Evolutionary conservation across 2,113 vertebrate genomes (phyloP), one percentile per base, ranked within the genome.

Genomic region (Eubucco bourcierii): DNA sequence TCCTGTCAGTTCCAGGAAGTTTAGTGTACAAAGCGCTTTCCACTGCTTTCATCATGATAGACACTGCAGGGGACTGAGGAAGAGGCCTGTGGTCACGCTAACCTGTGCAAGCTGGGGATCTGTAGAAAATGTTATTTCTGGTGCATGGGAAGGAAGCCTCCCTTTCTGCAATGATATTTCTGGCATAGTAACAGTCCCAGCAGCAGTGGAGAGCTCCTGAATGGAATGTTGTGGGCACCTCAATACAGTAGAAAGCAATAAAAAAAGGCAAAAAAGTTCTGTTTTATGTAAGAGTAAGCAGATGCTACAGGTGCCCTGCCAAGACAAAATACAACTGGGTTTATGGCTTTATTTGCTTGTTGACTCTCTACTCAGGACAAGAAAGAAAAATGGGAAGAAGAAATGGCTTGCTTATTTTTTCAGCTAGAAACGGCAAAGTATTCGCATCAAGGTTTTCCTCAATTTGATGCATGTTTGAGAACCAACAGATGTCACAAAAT

Each of bases 311-410:
- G 95, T 96, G 84, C 76, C 82, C 65, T 88, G 81, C 65, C 87
- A 94, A 94, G 37, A 81, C 79, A 92, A 91, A 94, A 94, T 83
- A 88, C 82, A 94, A 71, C 53, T 0, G 17, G 12, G 44, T 94
- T 96, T 96, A 93, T 87, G 84, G 91, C 79, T 65, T 90, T 96
- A 68, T 93, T 96, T 95, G 93, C 95, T 96, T 95, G 84, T 93
- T 96, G 87, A 94, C 90, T 90, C 76, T 77, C 70, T 75, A 87
- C 94, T 90, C 65, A 88, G 55, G 79, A 87, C 72, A 89, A 80
- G 76, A 84, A 95, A 93, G 67, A 89, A 87, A 95, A 89, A 87
- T 70, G 71, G 50, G 60, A 73, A 85, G 31, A 79, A 17, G 41
- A 82, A 70, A 92, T 70, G 64, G 46, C 90, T 87, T 82, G 25